Evolutionary conservation across 2,888 invertebrate species (phyloP), one percentile per base, ranked within the genome.

Genomic region (Idaea aversata): DNA sequence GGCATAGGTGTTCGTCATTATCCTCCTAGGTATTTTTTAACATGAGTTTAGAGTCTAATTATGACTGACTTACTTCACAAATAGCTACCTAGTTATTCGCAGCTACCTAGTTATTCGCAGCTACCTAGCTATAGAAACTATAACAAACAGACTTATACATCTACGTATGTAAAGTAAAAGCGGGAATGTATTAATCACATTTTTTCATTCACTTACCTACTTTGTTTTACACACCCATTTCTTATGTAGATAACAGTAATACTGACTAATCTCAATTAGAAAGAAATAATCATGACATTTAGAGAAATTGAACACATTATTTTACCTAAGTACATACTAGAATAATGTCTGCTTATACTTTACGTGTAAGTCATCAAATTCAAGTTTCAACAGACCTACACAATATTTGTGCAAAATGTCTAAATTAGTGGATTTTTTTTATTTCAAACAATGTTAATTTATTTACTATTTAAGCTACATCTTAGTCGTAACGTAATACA

Each of bases 261-360:
- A 70, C 67, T 70, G 70, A 62, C 63, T 68, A 70, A 70, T 70
- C 70, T 67, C 67, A 67, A 47, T 47, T 60, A 38, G 62, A 62
- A 64, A 13, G 36, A 34, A 10, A 35, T 10, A 35, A 61, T 61
- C 36, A 47, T 13, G 10, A 13, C 47, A 2, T 47, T 10, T 0
- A 47, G 47, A 47, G 13, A 47, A 47, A 47, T 47, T 1, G 25
- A 47, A 47, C 7, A 47, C 47, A 47, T 47, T 47, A 47, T 47
- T 13, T 10, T 47, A 47, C 10, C 5, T 47, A 47, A 36, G 36
- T 36, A 47, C 47, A 47, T 13, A 10, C 47, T 47, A 47, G 7
- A 47, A 5, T 47, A 47, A 47, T 47, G 47, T 47, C 47, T 47
- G 47, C 13, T 4, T 47, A 36, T 47, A 47, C 47, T 13, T 47